Conservation (phyloP, 2,888 invertebrate genomes). For the Vanessa cardui region DNA sequence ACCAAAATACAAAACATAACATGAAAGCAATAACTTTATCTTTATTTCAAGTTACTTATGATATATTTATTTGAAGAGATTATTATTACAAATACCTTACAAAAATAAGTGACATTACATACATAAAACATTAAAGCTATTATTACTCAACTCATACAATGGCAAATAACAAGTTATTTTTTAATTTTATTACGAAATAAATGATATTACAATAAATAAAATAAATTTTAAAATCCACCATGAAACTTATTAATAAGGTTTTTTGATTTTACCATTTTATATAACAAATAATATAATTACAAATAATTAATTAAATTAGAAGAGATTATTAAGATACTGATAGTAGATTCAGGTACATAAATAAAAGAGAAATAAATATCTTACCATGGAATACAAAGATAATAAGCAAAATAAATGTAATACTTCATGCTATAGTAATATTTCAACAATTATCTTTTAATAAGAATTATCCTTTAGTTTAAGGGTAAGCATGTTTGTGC, state of each 20-base stretch:
- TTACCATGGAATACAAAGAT: conserved; percentile 6
- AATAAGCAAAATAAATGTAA: conserved; percentile 5
- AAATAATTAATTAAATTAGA: not conserved
- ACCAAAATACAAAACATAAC: not conserved
- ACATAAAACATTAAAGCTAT: conserved; percentile 7
- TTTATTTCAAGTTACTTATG: not conserved
- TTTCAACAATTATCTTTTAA: no score
- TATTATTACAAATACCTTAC: conserved; percentile 7
- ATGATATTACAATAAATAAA: no score
- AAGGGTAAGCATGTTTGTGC: no score
- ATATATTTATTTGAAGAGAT: conserved; percentile 3
- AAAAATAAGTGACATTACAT: not conserved
- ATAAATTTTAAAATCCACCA: no score
- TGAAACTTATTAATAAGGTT: no score
- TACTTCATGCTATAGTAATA: conserved; percentile 2
- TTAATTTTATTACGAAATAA: no score
- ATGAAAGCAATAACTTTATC: not conserved
- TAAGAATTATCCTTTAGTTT: no score
- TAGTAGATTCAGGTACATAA: conserved; percentile 34
- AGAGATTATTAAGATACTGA: not conserved
- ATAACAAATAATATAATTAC: not conserved
- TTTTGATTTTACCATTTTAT: no score
- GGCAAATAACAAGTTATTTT: not conserved
- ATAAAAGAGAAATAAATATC: conserved; percentile 13
- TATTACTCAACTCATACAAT: not conserved